Base-by-base conservation (phyloP, 1,140 invertebrate species). In the Phthorimaea operculella region DNA sequence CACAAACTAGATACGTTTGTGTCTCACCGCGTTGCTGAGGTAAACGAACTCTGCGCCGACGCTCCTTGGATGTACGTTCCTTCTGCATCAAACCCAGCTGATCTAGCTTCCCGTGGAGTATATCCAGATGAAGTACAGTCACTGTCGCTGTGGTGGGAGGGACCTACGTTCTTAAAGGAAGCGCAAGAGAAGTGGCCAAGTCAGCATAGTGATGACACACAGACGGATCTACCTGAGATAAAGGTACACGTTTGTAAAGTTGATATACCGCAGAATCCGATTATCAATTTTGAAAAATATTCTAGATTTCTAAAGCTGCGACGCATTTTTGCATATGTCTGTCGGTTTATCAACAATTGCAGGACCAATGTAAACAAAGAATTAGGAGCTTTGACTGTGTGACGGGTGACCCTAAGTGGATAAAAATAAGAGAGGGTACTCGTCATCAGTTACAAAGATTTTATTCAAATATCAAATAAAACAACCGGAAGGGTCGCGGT, bases 331-430 rank as follows among this genome's bases (percentile, higher is more conserved):
- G 52, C 18, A 0, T 54, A 54, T 16, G 44, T 54, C 0, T 14
- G 33, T 2, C 10, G 52, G n/a, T 54, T 54, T 28, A 34, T 54
- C 4, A 12, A 54, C n/a, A 54, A 54, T 34, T 54, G 52, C n/a
- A 54, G n/a, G 47, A 54, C 44, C 10, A 14, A 15, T 21, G 12
- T 6, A 15, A 54, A 33, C 16, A 54, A 33, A 28, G 33, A 5
- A n/a, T n/a, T 18, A n/a, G 18, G 52, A 44, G 21, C 52, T 12
- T 28, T 45, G 18, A 45, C n/a, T n/a, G n/a, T n/a, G n/a, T n/a
- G n/a, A n/a, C n/a, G n/a, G n/a, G n/a, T n/a, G n/a, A n/a, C n/a
- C n/a, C n/a, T n/a, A n/a, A n/a, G n/a, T n/a, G n/a, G n/a, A n/a
- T n/a, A n/a, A n/a, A n/a, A n/a, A n/a, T n/a, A n/a, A n/a, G n/a